These are phyloP conservation scores for Pandion haliaetus DNA, from an alignment of 2,113 vertebrate genomes.

Conservation along the genomic window DNA sequence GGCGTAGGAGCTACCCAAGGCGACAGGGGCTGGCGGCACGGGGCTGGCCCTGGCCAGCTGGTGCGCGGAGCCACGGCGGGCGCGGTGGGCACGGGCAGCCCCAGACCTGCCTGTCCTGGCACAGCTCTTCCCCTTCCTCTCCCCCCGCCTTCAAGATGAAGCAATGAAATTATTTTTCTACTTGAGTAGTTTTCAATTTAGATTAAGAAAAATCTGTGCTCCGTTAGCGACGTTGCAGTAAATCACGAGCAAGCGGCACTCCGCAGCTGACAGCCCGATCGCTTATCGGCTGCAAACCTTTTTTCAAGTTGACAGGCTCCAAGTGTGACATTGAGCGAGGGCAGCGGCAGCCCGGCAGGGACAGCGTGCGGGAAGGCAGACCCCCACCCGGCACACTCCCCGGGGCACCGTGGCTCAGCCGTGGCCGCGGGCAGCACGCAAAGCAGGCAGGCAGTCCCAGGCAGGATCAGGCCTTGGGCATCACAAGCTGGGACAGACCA, in stretches of 20 bases:
- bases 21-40: rapidly evolving
- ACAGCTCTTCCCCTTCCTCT: neutral
- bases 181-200: slow-evolving; percentile 89
- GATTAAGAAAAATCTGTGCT: slow-evolving; percentile 85
- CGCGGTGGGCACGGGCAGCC: neutral
- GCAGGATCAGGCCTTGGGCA: neutral
- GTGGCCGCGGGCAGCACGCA: neutral
- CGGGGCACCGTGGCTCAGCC: neutral
- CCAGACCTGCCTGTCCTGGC: neutral
- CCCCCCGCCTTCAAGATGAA: slow-evolving; percentile 58
- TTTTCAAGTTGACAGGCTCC: slow-evolving; percentile 27
- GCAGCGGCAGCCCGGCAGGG: neutral
- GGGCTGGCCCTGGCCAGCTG: neutral
- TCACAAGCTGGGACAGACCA: neutral
- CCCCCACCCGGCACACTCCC: neutral
- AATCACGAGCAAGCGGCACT: slow-evolving; percentile 57
- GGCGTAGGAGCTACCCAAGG: rapidly evolving
- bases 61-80: rapidly evolving
- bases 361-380: rapidly evolving
- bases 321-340: slow-evolving; percentile 57
- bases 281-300: slow-evolving; percentile 49
- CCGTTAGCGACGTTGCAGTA: slow-evolving; percentile 64
- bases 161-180: slow-evolving; percentile 88
- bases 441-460: neutral
- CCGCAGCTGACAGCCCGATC: slow-evolving; percentile 31